Evolutionary conservation across 2,113 vertebrate genomes (phyloP).

Genomic region (Neotoma lepida): DNA sequence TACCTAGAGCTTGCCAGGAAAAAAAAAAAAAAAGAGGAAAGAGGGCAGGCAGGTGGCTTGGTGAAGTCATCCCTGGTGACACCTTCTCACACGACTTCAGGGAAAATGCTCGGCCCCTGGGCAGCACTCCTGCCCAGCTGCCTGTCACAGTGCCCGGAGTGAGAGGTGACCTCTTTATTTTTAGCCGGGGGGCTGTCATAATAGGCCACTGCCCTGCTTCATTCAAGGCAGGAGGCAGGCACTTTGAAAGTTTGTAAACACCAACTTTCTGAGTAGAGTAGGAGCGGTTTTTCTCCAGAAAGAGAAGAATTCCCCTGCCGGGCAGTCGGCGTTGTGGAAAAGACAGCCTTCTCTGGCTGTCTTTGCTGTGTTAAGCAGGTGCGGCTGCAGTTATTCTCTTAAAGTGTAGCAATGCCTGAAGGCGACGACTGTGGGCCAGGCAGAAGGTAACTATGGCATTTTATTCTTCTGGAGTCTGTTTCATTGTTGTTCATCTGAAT

Average conservation of each 20-base stretch:
- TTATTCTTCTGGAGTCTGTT: not conserved
- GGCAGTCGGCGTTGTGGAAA: conserved; percentile 42
- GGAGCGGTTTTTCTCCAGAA: conserved; percentile 64
- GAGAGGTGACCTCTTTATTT: conserved; percentile 93
- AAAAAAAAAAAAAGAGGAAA: not conserved
- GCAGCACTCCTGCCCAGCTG: conserved; percentile 75
- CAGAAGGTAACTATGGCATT: conserved; percentile 83
- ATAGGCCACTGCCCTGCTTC: conserved; percentile 85
- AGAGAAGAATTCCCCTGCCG: not conserved
- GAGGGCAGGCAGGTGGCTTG: conserved; percentile 45
- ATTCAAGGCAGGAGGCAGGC: conserved; percentile 89
- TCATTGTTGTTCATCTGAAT: not conserved
- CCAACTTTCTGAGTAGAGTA: conserved; percentile 76
- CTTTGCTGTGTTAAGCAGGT: conserved; percentile 4
- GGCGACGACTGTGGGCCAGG: conserved; percentile 82
- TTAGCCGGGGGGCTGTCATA: conserved; percentile 90
- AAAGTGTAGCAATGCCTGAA: conserved; percentile 84
- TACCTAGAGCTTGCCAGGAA: conserved; percentile 31
- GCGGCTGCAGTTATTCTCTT: not conserved
- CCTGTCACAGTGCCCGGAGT: conserved; percentile 86
- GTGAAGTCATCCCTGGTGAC: conserved; percentile 76
- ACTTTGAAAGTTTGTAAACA: conserved; percentile 84
- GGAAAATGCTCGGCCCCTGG: conserved; percentile 75
- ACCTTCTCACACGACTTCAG: conserved; percentile 81
- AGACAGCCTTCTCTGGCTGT: conserved; percentile 60